Conservation (phyloP, 2,113 vertebrate species). For the Caretta caretta region DNA sequence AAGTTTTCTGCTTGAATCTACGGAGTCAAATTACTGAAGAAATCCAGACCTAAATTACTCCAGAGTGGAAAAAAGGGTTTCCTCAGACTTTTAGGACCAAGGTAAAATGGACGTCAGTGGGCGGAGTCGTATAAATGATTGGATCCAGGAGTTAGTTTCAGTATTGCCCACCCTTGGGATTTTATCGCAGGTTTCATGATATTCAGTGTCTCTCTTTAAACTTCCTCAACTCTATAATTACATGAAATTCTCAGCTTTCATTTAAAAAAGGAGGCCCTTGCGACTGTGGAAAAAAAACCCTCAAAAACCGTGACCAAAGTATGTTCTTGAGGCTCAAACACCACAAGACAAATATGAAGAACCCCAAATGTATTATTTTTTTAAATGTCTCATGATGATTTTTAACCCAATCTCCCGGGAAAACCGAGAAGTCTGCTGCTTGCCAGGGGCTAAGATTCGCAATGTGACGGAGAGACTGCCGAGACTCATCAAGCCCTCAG, state of each 20-base stretch:
- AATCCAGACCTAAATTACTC: fast-evolving
- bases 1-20: not conserved
- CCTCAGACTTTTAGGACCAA: not conserved
- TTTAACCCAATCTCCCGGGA: not conserved
- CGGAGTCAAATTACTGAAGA: not conserved
- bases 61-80: not conserved
- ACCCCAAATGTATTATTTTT: not conserved
- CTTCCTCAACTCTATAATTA: not conserved
- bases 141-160: not conserved
- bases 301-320: not conserved
- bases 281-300: fast-evolving
- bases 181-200: not conserved
- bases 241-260: not conserved
- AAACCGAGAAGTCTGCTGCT: too few species aligned
- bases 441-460: too few species aligned
- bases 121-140: not conserved
- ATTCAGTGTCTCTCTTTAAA: not conserved
- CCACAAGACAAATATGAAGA: not conserved
- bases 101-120: not conserved
- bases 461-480: too few species aligned
- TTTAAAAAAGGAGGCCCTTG: not conserved
- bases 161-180: not conserved
- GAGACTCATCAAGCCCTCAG: too few species aligned
- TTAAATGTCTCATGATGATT: not conserved
- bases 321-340: not conserved